Evolutionary conservation across 2,797 vertebrate species (phyloP).

Genomic region (Chelon labrosus): DNA sequence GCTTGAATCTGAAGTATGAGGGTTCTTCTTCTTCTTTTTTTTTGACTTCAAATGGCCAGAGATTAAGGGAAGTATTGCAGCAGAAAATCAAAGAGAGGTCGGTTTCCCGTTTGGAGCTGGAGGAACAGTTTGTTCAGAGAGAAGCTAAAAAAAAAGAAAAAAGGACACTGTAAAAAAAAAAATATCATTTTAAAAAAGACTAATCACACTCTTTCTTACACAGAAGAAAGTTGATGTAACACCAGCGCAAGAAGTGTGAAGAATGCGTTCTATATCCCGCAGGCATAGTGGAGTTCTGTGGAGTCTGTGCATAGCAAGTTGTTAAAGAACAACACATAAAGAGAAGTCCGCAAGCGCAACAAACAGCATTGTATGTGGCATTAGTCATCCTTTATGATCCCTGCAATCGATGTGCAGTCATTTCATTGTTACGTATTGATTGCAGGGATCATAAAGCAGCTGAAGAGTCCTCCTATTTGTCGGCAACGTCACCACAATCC

Average conservation of each 20-base stretch:
- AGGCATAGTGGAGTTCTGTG: background rate
- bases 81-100: conserved; percentile 33
- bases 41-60: conserved; percentile 1
- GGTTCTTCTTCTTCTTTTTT: background rate
- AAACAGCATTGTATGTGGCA: conserved; percentile 6
- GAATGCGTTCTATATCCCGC: conserved; percentile 1
- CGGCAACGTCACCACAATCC: background rate
- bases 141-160: conserved; percentile 5
- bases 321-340: conserved; percentile 15
- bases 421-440: no score
- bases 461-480: background rate
- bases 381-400: background rate
- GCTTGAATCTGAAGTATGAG: conserved; percentile 1
- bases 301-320: background rate
- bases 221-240: conserved; percentile 59
- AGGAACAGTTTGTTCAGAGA: conserved; percentile 3
- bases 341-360: background rate
- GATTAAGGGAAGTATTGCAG: conserved; percentile 25
- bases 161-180: background rate
- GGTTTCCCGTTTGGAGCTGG: conserved; percentile 9
- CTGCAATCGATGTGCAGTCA: conserved; percentile 17
- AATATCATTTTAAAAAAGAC: conserved; percentile 7
- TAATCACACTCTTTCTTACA: conserved; percentile 35
- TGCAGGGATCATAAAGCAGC: no score
- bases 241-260: conserved; percentile 44